Base-by-base conservation (phyloP, 2,888 invertebrate genomes). In the Notodonta ziczac region DNA sequence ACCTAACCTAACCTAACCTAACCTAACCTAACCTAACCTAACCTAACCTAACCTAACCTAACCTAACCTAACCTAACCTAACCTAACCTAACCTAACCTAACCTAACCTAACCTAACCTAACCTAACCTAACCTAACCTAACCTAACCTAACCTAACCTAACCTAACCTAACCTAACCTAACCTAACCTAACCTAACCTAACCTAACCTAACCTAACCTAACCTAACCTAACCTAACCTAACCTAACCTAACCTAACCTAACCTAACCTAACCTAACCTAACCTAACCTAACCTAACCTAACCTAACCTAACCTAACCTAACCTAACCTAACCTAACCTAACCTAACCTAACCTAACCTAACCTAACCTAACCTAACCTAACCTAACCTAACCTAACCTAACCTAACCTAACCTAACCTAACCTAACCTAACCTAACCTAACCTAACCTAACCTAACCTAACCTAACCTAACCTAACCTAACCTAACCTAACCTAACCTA, bases 111-210 rank as follows among this genome's bases (percentile, higher is more conserved):
- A 66, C 63, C 63, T 63, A 63, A 66, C 63, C 66, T 66, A 66
- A 63, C 66, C 63, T 66, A 66, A 66, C 66, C 66, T 63, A 66
- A 66, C 66, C 66, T 66, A 66, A 66, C 66, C 65, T 66, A 66
- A 66, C 65, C 65, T 66, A 66, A 66, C 65, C 65, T 66, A 62
- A 66, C 65, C 66, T 63, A 66, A 66, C 66, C 66, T 66, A 66
- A 66, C 66, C 66, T 66, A 66, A 66, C 66, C 66, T 66, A 66
- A 66, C 66, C 66, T 66, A 66, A 66, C 66, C 66, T 66, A 66
- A 66, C 66, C 66, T 66, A 66, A 66, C 66, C 66, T 66, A 66
- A 66, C 66, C 66, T 66, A 66, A 66, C 66, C 66, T 66, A 66
- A 66, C 66, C 66, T 63, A 59, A 63, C 59, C 59, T 58, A 60